These are phyloP conservation scores for Monoplex corrugatus DNA, from an alignment of 2,888 invertebrate genomes.

Conservation along the genomic window DNA sequence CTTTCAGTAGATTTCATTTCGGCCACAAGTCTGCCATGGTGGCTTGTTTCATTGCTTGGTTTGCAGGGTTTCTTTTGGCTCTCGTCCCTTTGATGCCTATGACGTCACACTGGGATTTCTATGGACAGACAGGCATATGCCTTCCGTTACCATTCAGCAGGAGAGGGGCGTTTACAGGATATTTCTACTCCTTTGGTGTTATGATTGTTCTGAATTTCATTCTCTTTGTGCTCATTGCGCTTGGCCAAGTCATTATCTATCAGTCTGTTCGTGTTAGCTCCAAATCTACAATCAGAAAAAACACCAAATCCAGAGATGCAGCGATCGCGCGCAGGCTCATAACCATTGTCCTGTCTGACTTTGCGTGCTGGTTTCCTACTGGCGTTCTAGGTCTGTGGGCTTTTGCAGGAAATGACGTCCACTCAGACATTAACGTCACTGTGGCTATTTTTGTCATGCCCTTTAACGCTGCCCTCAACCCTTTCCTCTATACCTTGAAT, in stretches of 20 bases:
- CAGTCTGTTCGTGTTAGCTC: slow-evolving; percentile 23
- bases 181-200: slow-evolving; percentile 48
- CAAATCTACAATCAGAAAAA: not conserved
- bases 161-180: slow-evolving; percentile 31
- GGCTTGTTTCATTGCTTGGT: slow-evolving; percentile 44
- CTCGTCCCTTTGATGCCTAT: slow-evolving; percentile 42
- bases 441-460: slow-evolving; percentile 82
- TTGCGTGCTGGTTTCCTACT: slow-evolving; percentile 55
- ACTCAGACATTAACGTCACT: slow-evolving; percentile 45
- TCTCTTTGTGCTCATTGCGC: slow-evolving; percentile 44
- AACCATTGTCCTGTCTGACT: slow-evolving; percentile 49
- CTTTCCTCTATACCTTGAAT: not conserved
- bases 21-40: slow-evolving; percentile 41
- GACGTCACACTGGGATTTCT: slow-evolving; percentile 51
- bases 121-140: slow-evolving; percentile 49
- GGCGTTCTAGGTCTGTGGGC: slow-evolving; percentile 50
- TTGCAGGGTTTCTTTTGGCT: slow-evolving; percentile 40
- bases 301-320: slow-evolving; percentile 23
- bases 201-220: slow-evolving; percentile 49
- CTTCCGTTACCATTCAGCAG: slow-evolving; percentile 47
- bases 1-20: slow-evolving; percentile 49
- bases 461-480: slow-evolving; percentile 75
- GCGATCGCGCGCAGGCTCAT: slow-evolving; percentile 51
- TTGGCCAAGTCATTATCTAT: slow-evolving; percentile 51
- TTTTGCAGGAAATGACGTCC: slow-evolving; percentile 27